Conservation (phyloP, 2,888 invertebrate genomes). For the Diachrysia chrysitis region DNA sequence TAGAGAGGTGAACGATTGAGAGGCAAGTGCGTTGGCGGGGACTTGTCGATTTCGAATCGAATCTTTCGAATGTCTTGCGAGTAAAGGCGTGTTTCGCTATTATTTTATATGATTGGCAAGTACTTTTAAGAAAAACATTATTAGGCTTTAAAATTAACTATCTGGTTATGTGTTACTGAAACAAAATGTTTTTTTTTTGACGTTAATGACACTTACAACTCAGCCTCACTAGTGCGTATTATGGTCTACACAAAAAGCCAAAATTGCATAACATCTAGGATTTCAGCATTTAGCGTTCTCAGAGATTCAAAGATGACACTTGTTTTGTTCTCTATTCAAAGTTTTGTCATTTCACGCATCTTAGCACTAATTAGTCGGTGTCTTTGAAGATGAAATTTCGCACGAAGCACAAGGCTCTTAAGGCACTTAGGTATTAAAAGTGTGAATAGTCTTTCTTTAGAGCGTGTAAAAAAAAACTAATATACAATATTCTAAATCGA, state of each 20-base stretch:
- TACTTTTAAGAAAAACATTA: not conserved
- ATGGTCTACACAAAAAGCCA: not conserved
- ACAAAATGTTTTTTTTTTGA: not conserved
- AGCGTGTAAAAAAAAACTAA: not conserved
- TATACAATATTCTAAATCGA: slow-evolving; percentile 14
- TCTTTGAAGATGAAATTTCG: slow-evolving; percentile 13
- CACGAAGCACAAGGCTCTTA: not conserved
- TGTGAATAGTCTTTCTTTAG: not conserved
- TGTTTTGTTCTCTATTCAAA: slow-evolving; percentile 12
- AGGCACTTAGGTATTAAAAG: not conserved
- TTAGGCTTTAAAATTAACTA: not conserved
- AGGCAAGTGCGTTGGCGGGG: slow-evolving; percentile 45
- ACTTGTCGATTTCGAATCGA: slow-evolving; percentile 33
- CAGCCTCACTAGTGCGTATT: not conserved
- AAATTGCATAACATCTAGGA: slow-evolving; percentile 2
- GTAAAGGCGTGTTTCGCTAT: not conserved
- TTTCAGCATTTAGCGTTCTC: slow-evolving; percentile 19
- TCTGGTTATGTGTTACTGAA: too few species aligned
- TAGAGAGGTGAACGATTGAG: slow-evolving; percentile 68
- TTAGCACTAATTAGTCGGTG: slow-evolving; percentile 19
- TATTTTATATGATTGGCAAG: not conserved
- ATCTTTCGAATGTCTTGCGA: not conserved
- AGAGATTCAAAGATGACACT: slow-evolving; percentile 1
- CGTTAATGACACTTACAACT: not conserved
- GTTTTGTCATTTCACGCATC: slow-evolving; percentile 41